Evolutionary conservation across 2,888 invertebrate species (phyloP), one percentile per base, ranked within the genome.

Genomic region (Lithodes maja): DNA sequence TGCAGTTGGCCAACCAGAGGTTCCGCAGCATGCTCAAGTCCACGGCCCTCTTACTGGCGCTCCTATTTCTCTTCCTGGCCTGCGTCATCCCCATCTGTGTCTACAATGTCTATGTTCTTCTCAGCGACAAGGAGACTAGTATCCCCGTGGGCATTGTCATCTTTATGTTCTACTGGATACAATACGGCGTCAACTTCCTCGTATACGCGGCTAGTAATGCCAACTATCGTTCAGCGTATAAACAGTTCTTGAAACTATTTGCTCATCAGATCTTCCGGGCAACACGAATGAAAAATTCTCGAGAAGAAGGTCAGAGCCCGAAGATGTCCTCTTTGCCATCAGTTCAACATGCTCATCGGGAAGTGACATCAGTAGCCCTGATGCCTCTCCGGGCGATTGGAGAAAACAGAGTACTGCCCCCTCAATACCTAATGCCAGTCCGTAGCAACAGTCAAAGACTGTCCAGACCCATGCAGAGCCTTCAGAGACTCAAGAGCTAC

Each of bases 121-220:
- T 54, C 9, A 15, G 5, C 12, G 50, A 15, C n/a, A 2, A 12
- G 3, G 50, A 49, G n/a, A n/a, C 7, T 2, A n/a, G 75, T 2
- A 61, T 85, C 50, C 52, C 75, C 1, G 15, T 87, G 5, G 87
- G 90, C 53, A 80, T 90, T 52, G 49, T 33, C 17, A 83, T 90
- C 15, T 90, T 84, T 49, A 87, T 87, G 87, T 50, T 90, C 52
- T 90, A 90, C 80, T 90, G 90, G 90, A 87, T 84, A 49, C 90
- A 90, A 49, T 90, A 87, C 52, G 90, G 87, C 69, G 84, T 90
- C 15, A 90, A 90, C 75, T 90, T 87, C 74, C n/a, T 90, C 15
- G 68, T 90, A 3, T 90, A 90, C 77, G 87, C 84, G 1, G 80
- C 74, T 61, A 90, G 74, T 15, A 90, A 90, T 9, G 80, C 15